Percentiles rank a stretch among this genome's conserved stretches.
Conservation (phyloP, 2,888 invertebrate species). For the Anaspis maculata region DNA sequence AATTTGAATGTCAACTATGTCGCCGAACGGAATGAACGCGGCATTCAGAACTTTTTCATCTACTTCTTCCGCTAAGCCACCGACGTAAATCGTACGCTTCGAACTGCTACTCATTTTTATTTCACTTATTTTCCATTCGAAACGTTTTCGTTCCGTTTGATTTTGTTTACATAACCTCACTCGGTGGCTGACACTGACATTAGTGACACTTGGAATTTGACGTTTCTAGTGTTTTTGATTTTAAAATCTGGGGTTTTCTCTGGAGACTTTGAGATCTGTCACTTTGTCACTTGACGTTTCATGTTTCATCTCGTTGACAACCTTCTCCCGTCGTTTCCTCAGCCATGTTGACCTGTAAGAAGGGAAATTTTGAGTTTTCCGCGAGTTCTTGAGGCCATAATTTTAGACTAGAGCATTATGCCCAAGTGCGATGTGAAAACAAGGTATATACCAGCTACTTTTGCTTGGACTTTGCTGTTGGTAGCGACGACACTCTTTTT, state of each 20-base stretch:
- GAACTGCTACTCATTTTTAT: constrained; percentile 51
- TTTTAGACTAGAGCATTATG: constrained; percentile 52
- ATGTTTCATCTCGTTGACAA: too few relatives aligned
- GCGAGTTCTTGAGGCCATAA: constrained; percentile 31
- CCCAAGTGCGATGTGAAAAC: constrained; percentile 95
- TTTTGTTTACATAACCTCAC: constrained; percentile 9
- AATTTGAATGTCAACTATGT: constrained; percentile 95
- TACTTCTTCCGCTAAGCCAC: constrained; percentile 89
- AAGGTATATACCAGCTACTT: constrained; percentile 95
- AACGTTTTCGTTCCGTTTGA: too few relatives aligned
- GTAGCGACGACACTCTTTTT: constrained; percentile 92
- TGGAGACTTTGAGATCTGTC: not conserved
- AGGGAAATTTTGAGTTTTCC: constrained; percentile 30
- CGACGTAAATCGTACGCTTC: constrained; percentile 77
- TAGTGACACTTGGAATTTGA: constrained; percentile 1
- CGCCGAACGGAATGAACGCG: constrained; percentile 98
- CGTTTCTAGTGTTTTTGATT: too few relatives aligned
- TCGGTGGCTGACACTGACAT: not conserved
- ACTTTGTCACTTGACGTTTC: not conserved
- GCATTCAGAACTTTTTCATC: constrained; percentile 92
- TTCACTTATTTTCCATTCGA: too few relatives aligned
- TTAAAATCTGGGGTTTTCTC: too few relatives aligned
- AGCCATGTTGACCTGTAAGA: constrained; percentile 42
- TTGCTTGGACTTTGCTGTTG: constrained; percentile 94
- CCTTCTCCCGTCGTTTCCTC: constrained; percentile 23